A percentile compares a stretch with the other conserved stretches of the same genome.
These are phyloP conservation scores for Urocynchramus pylzowi DNA, from an alignment of 2,113 vertebrate species.

Conservation along the genomic window DNA sequence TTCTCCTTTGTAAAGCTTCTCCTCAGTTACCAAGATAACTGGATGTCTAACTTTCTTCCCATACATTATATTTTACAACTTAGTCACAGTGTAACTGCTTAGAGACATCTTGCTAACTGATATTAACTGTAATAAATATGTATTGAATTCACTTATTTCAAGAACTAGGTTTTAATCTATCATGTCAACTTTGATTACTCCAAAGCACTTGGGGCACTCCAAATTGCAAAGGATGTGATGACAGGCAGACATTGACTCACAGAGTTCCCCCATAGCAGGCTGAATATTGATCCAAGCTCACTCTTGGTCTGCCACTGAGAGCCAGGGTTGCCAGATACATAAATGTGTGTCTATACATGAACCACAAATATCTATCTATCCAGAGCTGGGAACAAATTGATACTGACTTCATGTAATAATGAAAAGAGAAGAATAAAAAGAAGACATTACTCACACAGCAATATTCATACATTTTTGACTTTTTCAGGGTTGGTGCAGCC, in stretches of 20 bases:
- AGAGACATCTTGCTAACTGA: background rate
- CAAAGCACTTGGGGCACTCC: background rate
- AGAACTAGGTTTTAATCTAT: background rate
- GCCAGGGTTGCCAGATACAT: background rate
- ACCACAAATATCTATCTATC: background rate
- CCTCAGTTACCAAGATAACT: background rate
- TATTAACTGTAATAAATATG: background rate
- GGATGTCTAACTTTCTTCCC: background rate
- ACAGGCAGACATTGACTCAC: background rate
- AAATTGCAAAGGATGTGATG: background rate
- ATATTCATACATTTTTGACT: background rate
- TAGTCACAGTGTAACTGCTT: background rate
- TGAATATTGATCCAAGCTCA: background rate
- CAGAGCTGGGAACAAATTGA: background rate
- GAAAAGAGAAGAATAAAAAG: background rate
- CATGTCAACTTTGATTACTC: background rate
- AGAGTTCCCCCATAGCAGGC: background rate
- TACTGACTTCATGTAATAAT: background rate
- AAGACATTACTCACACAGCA: background rate
- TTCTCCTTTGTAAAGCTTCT: background rate
- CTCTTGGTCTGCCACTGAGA: background rate
- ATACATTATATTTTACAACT: background rate
- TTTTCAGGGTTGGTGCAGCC: background rate
- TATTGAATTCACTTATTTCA: accelerated
- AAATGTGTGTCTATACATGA: background rate